Evolutionary conservation across 2,113 vertebrate genomes (phyloP), one percentile per base, ranked within the genome.

Genomic region (Actenoides lindsayi): DNA sequence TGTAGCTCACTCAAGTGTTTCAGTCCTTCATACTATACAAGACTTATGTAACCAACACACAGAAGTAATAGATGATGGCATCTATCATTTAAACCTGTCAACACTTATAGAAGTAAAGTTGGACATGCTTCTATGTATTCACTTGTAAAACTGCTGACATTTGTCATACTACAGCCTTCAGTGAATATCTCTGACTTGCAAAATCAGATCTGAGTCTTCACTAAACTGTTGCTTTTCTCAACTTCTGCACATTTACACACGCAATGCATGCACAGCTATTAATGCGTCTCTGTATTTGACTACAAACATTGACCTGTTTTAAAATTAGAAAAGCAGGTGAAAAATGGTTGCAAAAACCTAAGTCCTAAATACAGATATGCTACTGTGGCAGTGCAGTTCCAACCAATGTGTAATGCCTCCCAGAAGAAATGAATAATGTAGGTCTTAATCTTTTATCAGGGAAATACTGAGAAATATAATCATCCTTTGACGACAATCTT

Each of bases 31-130:
- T 71, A 82, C 37, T 18, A n/a, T 2, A 14, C 25, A 77, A 68
- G 21, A 31, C 16, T 57, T 35, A 80, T 0, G 3, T 33, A 54
- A 69, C 13, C 19, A 70, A 51, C 10, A 53, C 83, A 63, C 7
- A 35, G 13, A 67, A 91, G 4, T 17, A 80, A 62, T 0, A 86
- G 16, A 64, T 42, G 0, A 30, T 9, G 60, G 53, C 18, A 54
- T n/a, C 28, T 39, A 50, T 6, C 42, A 62, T n/a, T 51, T 56
- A 75, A 54, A 27, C 28, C 6, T 78, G 39, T 11, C 59, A 93
- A 48, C 0, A 0, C 9, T 44, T 21, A 8, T 1, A 68, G 6
- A 6, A 54, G 13, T 50, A 50, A 68, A 69, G 42, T 28, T 50
- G 3, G 2, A 31, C 2, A 2, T 33, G 24, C 9, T 48, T 81